phyloP scores from a whole-genome alignment of 2,888 invertebrate genomes.

The Uropetala carovei region DNA sequence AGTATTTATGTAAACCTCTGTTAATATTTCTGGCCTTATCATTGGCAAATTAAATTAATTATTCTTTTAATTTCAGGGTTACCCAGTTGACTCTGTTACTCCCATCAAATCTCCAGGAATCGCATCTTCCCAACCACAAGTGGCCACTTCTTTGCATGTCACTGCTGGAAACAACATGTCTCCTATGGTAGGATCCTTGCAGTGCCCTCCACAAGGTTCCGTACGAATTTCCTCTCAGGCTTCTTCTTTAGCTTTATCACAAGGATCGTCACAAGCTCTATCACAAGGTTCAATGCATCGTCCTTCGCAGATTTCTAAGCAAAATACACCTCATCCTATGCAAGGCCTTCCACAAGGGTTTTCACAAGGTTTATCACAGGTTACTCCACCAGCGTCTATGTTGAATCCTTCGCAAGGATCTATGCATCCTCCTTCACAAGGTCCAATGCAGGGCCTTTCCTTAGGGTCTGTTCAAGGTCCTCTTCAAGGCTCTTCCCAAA shows the following conservation, averaged over 20 bases:
- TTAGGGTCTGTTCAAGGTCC: constrained; percentile 67
- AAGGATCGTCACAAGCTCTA: constrained; percentile 66
- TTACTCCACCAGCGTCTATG: constrained; percentile 65
- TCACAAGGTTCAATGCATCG: constrained; percentile 65
- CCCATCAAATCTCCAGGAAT: neutral
- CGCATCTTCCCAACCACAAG: neutral
- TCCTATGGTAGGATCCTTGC: neutral
- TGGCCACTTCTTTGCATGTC: neutral
- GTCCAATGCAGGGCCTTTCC: constrained; percentile 51
- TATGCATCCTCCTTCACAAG: constrained; percentile 53
- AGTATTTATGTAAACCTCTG: too few relatives aligned
- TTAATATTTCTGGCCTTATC: neutral
- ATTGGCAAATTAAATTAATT: neutral
- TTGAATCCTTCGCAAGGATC: constrained; percentile 63
- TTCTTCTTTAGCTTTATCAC: neutral
- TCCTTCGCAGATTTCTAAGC: constrained; percentile 42
- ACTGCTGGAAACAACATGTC: neutral
- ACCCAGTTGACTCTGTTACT: neutral
- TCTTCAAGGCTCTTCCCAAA: constrained; percentile 65
- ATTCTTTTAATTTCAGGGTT: constrained; percentile 2
- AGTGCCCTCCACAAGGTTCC: neutral
- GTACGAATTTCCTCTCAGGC: too few relatives aligned
- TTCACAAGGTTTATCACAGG: constrained; percentile 50
- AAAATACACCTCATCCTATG: neutral
- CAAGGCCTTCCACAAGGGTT: constrained; percentile 10